Conservation (phyloP, 2,888 invertebrate genomes). For the Drosophila dives region DNA sequence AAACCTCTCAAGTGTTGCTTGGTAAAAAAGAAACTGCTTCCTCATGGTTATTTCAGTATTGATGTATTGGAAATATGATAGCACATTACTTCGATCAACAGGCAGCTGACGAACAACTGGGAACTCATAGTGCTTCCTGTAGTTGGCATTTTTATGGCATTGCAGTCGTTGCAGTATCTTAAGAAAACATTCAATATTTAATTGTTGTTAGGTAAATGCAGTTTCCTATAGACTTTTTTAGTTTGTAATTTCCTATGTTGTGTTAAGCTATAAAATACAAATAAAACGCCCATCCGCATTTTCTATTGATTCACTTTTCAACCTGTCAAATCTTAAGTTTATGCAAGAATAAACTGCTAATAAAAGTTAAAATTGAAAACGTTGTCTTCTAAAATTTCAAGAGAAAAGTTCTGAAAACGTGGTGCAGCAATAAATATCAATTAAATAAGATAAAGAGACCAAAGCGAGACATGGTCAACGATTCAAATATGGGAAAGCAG, state of each 20-base stretch:
- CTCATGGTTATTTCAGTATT: constrained; percentile 71
- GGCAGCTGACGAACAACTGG: constrained; percentile 53
- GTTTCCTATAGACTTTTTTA: not conserved
- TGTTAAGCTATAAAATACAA: not conserved
- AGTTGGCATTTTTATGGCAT: constrained; percentile 17
- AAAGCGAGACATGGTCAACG: constrained; percentile 41
- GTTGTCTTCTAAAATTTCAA: constrained; percentile 1
- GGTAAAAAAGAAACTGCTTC: constrained; percentile 60
- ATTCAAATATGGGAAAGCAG: constrained; percentile 42
- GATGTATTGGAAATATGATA: constrained; percentile 65
- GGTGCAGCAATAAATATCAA: constrained; percentile 73
- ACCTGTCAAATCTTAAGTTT: constrained; percentile 5
- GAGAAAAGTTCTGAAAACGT: constrained; percentile 58
- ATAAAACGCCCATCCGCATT: not conserved
- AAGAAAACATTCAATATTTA: not conserved
- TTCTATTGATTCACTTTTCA: too few species aligned
- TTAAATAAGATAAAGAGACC: constrained; percentile 63
- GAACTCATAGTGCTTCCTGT: constrained; percentile 31
- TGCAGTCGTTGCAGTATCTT: not conserved
- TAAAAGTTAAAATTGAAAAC: constrained; percentile 24
- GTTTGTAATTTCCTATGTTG: not conserved
- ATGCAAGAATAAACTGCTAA: constrained; percentile 10
- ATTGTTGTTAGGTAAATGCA: not conserved
- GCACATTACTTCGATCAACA: constrained; percentile 41
- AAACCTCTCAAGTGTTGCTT: constrained; percentile 61